A percentile compares a stretch with the other conserved stretches of the same genome.
Conservation (phyloP, 2,888 invertebrate species). For the Ormia ochracea region DNA sequence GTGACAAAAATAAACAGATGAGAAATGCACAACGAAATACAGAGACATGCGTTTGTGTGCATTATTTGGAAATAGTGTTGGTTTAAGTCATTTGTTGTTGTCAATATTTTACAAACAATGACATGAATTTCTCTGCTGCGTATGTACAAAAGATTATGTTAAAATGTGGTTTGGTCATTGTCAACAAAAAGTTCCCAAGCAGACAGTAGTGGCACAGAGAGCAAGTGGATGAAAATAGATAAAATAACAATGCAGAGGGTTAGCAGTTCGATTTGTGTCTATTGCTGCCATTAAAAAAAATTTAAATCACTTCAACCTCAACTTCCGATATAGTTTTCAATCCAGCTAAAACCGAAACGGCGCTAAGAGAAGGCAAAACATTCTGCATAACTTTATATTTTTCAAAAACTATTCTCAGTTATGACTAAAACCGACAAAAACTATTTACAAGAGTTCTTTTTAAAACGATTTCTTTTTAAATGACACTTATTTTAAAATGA, state of each 20-base stretch:
- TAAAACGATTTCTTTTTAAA: no score
- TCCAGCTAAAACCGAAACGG: no score
- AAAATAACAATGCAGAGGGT: background rate
- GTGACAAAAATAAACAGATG: background rate
- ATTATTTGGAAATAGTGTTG: constrained; percentile 3
- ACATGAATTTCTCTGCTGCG: background rate
- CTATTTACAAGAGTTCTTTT: no score
- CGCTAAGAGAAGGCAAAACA: no score
- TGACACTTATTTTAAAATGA: no score
- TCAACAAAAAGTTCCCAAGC: constrained; percentile 15
- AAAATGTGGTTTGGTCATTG: constrained; percentile 29
- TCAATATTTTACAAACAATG: background rate
- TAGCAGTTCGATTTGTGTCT: background rate
- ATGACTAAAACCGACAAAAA: no score
- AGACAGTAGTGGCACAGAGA: background rate
- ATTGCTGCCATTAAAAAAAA: background rate
- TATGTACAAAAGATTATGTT: constrained; percentile 1
- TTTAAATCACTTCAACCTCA: background rate
- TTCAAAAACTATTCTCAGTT: no score
- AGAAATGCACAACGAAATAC: constrained; percentile 9
- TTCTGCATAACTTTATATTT: no score
- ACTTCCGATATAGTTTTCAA: background rate
- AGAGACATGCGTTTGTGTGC: background rate
- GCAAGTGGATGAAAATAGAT: background rate
- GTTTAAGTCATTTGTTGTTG: constrained; percentile 12